Conservation (phyloP, 2,797 vertebrate genomes). For the Thunnus albacares region DNA sequence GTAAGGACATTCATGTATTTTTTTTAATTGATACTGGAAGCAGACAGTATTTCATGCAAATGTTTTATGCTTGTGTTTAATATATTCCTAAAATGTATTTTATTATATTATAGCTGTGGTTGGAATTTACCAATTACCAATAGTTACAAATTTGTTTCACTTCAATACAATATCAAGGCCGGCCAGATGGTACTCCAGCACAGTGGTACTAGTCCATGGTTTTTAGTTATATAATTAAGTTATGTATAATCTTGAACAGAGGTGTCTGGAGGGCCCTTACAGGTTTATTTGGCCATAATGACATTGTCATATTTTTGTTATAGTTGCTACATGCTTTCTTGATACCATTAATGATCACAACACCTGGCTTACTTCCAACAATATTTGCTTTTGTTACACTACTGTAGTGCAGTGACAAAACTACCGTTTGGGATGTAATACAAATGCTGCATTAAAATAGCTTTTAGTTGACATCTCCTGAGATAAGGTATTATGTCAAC, state of each 20-base stretch:
- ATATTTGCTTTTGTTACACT: neutral
- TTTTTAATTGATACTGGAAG: neutral
- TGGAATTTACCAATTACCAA: neutral
- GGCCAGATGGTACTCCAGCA: neutral
- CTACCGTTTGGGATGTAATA: slow-evolving; percentile 1
- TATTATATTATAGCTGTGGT: neutral
- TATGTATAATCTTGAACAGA: no score
- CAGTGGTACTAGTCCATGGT: neutral
- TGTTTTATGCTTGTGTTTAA: neutral
- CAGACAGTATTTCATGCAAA: neutral
- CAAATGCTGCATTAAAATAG: neutral
- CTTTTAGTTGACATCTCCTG: no score
- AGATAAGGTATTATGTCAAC: neutral
- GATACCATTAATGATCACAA: neutral
- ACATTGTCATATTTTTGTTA: neutral
- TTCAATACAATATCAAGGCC: neutral
- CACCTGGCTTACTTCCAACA: neutral
- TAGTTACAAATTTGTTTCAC: neutral
- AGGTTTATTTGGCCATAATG: no score
- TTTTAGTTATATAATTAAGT: neutral
- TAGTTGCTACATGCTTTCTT: neutral
- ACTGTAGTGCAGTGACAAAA: no score
- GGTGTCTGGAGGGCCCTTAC: no score
- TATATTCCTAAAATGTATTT: neutral
- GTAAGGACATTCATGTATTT: no score